Evolutionary conservation across 2,888 invertebrate genomes (phyloP), one percentile per base, ranked within the genome.

Genomic region (Melanchra persicariae): DNA sequence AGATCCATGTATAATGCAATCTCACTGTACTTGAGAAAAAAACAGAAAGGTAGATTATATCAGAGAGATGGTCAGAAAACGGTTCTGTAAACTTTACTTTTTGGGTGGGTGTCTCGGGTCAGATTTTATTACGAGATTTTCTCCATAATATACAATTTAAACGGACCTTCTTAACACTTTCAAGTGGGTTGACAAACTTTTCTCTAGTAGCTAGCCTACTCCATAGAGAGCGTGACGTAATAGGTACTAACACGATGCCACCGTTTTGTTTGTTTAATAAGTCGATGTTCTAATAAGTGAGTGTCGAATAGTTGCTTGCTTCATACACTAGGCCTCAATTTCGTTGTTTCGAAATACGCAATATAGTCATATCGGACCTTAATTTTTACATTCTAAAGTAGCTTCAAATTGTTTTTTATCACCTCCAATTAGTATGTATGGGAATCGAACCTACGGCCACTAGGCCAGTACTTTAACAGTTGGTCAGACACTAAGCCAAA

Each of bases 211-310:
- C 22, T 70, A 26, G 12, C 37, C 47, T 72, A 22, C 43, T 52
- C 58, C 52, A 59, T 55, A 75, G 59, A 52, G 4, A 60, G 47
- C 17, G 54, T 74, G 66, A 79, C 22, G 77, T 55, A 67, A 77
- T 63, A 52, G 26, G 19, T 45, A 59, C 74, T 77, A 77, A 74
- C 74, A 67, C 67, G 52, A 40, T 34, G 51, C 49, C 30, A 47
- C 8, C 43, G n/a, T 49, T 49, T 49, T 77, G 63, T 74, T 77
- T 77, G 62, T 67, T 79, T 74, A 73, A 66, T 59, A 79, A 59
- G 26, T 26, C 80, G 30, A 77, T 79, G 74, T 55, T 51, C 79
- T 74, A 79, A 67, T 63, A 47, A 63, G 63, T 55, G 43, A 63
- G 51, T 64, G 71, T 74, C 52, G 55, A 71, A 47, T 55, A 57